phyloP scores from a whole-genome alignment of 1,140 invertebrate species.

The Drosophila kurseongensis region DNA sequence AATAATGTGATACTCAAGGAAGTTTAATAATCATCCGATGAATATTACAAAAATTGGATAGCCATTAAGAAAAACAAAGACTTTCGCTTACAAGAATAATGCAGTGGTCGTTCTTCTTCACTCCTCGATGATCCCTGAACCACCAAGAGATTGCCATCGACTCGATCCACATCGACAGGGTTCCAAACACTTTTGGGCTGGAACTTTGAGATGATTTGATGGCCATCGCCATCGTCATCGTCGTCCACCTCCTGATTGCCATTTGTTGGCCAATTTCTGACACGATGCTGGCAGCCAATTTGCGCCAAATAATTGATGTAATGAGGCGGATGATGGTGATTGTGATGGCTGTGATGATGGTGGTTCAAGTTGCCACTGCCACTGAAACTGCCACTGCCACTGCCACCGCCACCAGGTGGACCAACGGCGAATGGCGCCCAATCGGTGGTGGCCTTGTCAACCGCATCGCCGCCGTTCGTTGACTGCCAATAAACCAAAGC shows the following conservation, averaged over 20 bases:
- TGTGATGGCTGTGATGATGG: slow-evolving; percentile 21
- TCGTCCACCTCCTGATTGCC: slow-evolving; percentile 31
- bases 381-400: background rate
- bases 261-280: slow-evolving; percentile 53
- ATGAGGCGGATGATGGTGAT: slow-evolving; percentile 33
- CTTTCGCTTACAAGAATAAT: slow-evolving; percentile 9
- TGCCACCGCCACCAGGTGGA: slow-evolving; percentile 8
- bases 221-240: background rate
- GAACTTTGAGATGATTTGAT: slow-evolving; percentile 32
- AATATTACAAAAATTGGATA: no score
- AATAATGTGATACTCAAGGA: no score
- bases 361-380: slow-evolving; percentile 16
- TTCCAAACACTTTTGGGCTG: slow-evolving; percentile 30
- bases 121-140: slow-evolving; percentile 5
- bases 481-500: slow-evolving; percentile 69
- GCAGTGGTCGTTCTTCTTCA: background rate
- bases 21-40: no score
- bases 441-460: slow-evolving; percentile 8
- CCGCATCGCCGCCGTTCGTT: slow-evolving; percentile 47
- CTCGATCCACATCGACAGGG: slow-evolving; percentile 13
- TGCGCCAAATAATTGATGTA: slow-evolving; percentile 70
- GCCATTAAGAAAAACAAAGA: no score
- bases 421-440: slow-evolving; percentile 14
- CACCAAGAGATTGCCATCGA: slow-evolving; percentile 40
- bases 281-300: slow-evolving; percentile 69